Percentiles rank a stretch among this genome's conserved stretches.
phyloP scores from a whole-genome alignment of 92 coral and sea anemone species.

The Isaurus tuberculatus region DNA sequence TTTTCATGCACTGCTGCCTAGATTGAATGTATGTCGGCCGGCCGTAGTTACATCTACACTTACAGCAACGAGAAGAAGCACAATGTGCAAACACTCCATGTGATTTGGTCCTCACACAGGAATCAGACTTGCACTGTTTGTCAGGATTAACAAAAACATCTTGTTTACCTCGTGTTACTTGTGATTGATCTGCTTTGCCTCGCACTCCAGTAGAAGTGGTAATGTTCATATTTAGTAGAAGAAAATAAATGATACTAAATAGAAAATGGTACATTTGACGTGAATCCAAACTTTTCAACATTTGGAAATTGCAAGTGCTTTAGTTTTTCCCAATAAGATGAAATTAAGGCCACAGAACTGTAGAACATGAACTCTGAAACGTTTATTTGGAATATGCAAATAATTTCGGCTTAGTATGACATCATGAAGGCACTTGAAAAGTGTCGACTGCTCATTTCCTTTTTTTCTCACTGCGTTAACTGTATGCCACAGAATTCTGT shows the following conservation, averaged over 20 bases:
- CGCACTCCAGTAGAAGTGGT: not conserved
- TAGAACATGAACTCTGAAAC: not conserved
- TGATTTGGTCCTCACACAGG: slow-evolving; percentile 4
- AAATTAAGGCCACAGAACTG: not conserved
- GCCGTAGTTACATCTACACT: slow-evolving; percentile 9
- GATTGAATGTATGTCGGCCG: slow-evolving; percentile 4
- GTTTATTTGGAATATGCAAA: not conserved
- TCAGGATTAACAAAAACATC: slow-evolving; percentile 22
- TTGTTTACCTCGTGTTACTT: slow-evolving; percentile 7
- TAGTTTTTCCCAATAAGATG: not conserved
- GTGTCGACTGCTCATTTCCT: not conserved
- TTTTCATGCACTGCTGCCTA: slow-evolving; percentile 16
- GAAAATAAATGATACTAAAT: not conserved
- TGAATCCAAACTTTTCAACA: not conserved
- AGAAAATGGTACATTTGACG: not conserved
- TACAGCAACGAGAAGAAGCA: not conserved
- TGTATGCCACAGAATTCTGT: too few relatives aligned
- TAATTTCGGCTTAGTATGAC: not conserved
- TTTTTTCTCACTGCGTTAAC: not conserved
- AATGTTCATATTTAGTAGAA: not conserved
- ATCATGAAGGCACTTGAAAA: not conserved
- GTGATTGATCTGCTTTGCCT: not conserved
- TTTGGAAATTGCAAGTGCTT: not conserved
- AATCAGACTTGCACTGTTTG: not conserved
- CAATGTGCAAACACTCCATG: not conserved